Conservation (phyloP, 2,797 vertebrate genomes). For the Heteromormyrus szaboi region DNA sequence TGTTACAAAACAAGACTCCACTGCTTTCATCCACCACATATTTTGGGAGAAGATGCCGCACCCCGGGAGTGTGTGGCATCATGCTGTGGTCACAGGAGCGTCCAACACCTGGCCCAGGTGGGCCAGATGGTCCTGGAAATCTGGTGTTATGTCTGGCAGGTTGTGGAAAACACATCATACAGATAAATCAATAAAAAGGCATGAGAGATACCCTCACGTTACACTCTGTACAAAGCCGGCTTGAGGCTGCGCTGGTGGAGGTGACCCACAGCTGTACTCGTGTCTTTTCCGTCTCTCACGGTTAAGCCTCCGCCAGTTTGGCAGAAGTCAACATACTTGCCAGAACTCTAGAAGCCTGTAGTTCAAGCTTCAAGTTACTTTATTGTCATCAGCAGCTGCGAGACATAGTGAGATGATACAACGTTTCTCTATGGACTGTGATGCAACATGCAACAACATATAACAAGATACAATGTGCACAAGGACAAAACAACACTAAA, state of each 20-base stretch:
- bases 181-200: background rate
- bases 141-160: background rate
- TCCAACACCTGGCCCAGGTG: background rate
- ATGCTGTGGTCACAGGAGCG: background rate
- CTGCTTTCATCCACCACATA: background rate
- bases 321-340: background rate
- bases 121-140: background rate
- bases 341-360: background rate
- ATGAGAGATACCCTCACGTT: background rate
- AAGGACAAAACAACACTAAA: background rate
- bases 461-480: background rate
- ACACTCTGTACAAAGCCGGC: background rate
- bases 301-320: background rate
- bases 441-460: background rate
- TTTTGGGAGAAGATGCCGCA: background rate
- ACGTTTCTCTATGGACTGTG: background rate
- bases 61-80: background rate
- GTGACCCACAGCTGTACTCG: background rate
- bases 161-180: background rate
- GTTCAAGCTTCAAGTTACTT: background rate
- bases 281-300: background rate
- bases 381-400: background rate
- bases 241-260: background rate
- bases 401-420: background rate
- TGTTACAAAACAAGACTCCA: background rate